phyloP scores from a whole-genome alignment of 2,113 vertebrate species.

The Ciconia stormi region DNA sequence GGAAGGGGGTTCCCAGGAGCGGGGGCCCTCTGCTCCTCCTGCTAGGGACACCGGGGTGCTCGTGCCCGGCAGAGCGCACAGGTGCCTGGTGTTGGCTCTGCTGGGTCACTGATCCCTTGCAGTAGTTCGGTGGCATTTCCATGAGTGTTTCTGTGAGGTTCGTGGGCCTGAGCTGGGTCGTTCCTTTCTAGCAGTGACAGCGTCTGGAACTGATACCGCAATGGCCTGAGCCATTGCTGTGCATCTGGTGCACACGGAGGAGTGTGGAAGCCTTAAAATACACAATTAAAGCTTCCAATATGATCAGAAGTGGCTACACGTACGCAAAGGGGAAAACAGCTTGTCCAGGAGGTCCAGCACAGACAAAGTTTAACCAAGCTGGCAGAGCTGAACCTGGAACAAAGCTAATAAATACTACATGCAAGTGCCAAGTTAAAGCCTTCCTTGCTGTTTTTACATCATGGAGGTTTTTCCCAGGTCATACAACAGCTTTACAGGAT shows the following conservation, averaged over 20 bases:
- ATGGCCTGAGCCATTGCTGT: not conserved
- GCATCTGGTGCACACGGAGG: not conserved
- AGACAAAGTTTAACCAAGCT: not conserved
- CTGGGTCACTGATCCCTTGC: accelerated
- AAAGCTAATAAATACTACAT: not conserved
- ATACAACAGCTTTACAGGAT: not conserved
- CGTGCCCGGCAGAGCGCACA: accelerated
- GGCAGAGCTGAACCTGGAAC: not conserved
- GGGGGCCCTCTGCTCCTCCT: not conserved
- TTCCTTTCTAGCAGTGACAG: not conserved
- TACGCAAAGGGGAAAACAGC: not conserved
- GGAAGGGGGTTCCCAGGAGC: not conserved
- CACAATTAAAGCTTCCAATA: not conserved
- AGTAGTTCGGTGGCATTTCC: not conserved
- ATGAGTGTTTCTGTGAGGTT: not conserved
- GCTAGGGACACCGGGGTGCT: accelerated
- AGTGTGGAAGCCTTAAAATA: not conserved
- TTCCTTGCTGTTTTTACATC: not conserved
- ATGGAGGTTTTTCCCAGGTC: not conserved
- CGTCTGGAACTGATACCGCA: not conserved
- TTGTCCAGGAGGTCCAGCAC: not conserved
- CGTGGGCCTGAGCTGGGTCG: not conserved
- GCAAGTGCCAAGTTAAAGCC: not conserved
- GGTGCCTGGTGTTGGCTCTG: not conserved
- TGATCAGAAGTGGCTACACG: not conserved